Base-by-base conservation (phyloP, 2,113 vertebrate genomes). In the Scophthalmus maximus region DNA sequence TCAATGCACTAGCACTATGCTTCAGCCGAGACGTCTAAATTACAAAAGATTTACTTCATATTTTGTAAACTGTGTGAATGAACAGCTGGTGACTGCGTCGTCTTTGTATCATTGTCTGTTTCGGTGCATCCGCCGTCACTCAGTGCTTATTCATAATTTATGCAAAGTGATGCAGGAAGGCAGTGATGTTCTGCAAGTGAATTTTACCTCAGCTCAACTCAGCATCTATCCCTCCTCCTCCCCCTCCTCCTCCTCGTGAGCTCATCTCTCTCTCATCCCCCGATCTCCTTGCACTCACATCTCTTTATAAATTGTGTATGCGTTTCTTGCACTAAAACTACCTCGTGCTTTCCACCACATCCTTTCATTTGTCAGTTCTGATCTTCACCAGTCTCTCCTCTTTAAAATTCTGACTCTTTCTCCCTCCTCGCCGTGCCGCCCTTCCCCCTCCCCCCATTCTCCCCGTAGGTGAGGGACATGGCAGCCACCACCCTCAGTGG, bases 401-500 rank as follows among this genome's bases (percentile, higher is more conserved):
- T 64, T 29, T 34, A 44, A 11, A 22, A 61, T 49, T 49, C 9
- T 18, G 2, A 68, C 29, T 58, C 55, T 52, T 34, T 80, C 5
- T 86, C 0, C 26, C 44, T 42, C 9, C 10, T 0, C 9, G 32
- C 23, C 29, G 10, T 20, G 17, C 18, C 42, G 25, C 29, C 15
- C 18, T 53, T 26, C 23, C 30, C 46, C 38, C 34, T 8, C 44
- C 32, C 8, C 15, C 36, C 40, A n/a, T 22, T 42, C 58, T 72
- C 49, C 34, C 46, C 26, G 22, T 69, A 99, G 98, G 96, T 98
- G 87, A 94, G 98, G 89, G 98, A 98, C 90, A 98, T 99, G 96
- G 97, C 98, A 34, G 96, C 95, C 77, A 99, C 97, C 76, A 99
- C 98, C 0, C 92, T 99, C 49, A 98, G 98, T 47, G 97, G 97